Conservation (phyloP, 2,888 invertebrate genomes). For the Cenopis cana region DNA sequence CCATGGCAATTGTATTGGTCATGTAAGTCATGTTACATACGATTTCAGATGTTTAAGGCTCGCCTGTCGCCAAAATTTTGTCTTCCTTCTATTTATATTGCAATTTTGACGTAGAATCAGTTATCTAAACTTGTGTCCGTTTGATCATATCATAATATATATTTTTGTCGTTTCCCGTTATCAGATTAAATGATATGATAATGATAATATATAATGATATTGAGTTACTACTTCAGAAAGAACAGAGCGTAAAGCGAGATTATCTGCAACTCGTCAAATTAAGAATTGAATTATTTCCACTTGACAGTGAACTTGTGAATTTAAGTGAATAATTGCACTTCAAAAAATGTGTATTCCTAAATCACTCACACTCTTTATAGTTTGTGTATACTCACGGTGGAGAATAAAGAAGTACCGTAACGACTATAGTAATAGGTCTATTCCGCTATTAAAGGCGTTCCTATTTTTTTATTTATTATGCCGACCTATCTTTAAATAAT, state of each 20-base stretch:
- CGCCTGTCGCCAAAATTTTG: too few species aligned
- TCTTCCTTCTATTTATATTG: not conserved
- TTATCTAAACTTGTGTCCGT: slow-evolving; percentile 10
- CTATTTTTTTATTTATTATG: too few species aligned
- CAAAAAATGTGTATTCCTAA: not conserved
- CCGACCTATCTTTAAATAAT: too few species aligned
- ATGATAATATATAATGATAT: too few species aligned
- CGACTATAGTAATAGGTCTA: too few species aligned
- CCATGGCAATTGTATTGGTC: not conserved
- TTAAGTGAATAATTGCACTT: not conserved
- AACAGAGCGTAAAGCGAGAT: slow-evolving; percentile 1
- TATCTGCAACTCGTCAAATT: not conserved
- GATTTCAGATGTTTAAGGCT: not conserved
- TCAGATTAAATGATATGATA: not conserved
- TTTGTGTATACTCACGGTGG: too few species aligned
- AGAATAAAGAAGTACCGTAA: too few species aligned
- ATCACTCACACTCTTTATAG: too few species aligned
- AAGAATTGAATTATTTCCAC: not conserved
- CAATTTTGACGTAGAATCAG: slow-evolving; percentile 1
- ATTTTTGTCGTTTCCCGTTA: not conserved
- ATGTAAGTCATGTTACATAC: not conserved
- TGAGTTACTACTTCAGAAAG: not conserved
- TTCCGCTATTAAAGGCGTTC: too few species aligned
- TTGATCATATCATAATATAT: too few species aligned
- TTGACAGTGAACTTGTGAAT: not conserved